phyloP scores from a whole-genome alignment of 2,113 vertebrate genomes.

The Mobula hypostoma region DNA sequence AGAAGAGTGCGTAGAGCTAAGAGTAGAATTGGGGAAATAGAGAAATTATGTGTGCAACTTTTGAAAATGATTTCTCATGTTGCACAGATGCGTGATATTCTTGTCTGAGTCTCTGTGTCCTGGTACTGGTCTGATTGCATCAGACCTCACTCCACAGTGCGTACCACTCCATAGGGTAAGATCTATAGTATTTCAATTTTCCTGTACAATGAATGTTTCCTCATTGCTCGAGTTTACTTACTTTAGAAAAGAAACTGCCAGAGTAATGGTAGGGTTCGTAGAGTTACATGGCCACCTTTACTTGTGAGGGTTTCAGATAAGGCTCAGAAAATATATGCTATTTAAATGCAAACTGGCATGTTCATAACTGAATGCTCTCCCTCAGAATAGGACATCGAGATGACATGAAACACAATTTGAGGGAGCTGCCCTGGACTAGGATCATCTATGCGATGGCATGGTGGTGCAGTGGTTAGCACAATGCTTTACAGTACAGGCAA shows the following conservation, averaged over 20 bases:
- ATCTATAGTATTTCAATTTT: neutral
- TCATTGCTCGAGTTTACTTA: neutral
- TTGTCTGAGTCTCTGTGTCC: neutral
- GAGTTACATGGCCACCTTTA: neutral
- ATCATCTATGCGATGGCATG: neutral
- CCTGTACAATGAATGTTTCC: neutral
- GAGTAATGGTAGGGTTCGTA: neutral
- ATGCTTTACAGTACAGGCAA: too few species aligned
- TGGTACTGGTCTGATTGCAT: neutral
- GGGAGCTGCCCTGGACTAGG: neutral
- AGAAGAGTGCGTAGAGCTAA: neutral
- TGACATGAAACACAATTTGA: neutral
- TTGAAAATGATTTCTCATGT: neutral
- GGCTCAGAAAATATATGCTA: neutral
- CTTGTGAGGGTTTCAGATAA: neutral
- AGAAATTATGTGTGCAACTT: neutral
- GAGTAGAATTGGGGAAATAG: neutral
- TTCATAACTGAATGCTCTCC: neutral
- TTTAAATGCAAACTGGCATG: neutral
- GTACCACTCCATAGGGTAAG: neutral
- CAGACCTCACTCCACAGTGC: neutral
- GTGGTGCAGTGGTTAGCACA: too few species aligned
- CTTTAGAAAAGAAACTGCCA: neutral
- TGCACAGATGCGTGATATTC: neutral
- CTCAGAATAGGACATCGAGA: neutral